phyloP scores from a whole-genome alignment of 2,113 vertebrate genomes.

The Elanus axillaris region DNA sequence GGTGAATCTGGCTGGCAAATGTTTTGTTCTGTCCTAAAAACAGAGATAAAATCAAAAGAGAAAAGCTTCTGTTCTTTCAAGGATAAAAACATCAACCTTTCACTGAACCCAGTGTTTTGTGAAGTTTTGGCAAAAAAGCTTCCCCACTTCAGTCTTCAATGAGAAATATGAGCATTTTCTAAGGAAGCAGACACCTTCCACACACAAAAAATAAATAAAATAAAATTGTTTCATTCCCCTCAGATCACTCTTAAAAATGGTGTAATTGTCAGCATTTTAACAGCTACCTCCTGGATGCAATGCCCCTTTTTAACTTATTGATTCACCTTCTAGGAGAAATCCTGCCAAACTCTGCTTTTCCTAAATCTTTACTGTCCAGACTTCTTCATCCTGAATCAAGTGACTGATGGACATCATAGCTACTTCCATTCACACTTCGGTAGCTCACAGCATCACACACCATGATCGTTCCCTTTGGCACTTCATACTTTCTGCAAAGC shows the following conservation, averaged over 20 bases:
- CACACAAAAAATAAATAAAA: not conserved
- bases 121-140: not conserved
- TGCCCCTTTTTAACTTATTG: not conserved
- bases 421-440: fast-evolving
- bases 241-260: not conserved
- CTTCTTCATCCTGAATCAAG: not conserved
- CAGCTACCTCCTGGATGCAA: not conserved
- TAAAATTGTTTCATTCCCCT: not conserved
- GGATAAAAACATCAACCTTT: not conserved
- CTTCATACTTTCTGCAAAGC: not conserved
- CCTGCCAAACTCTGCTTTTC: not conserved
- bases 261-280: not conserved
- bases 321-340: not conserved
- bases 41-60: not conserved
- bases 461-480: not conserved
- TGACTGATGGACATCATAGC: not conserved
- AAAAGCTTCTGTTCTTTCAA: slow-evolving; percentile 8
- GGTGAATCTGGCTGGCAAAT: not conserved
- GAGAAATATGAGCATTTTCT: not conserved
- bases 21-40: not conserved
- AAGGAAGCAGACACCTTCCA: not conserved
- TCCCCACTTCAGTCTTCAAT: not conserved
- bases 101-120: not conserved
- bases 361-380: not conserved
- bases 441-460: not conserved